Evolutionary conservation across 2,888 invertebrate genomes (phyloP).

Genomic region (Aspidiotus rigidus): DNA sequence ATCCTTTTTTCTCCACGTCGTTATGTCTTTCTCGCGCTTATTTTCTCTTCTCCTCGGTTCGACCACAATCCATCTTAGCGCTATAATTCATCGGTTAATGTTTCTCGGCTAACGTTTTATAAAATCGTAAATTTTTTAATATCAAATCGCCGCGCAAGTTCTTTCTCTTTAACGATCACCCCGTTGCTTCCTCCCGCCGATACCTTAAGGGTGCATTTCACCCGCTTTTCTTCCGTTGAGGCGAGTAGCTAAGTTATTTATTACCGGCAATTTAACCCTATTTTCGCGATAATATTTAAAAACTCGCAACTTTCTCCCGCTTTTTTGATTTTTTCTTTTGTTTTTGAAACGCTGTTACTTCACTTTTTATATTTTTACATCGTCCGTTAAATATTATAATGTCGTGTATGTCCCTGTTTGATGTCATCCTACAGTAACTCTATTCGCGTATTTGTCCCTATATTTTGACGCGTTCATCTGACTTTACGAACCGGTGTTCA

Average conservation of each 20-base stretch:
- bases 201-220: conserved; percentile 33
- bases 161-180: conserved; percentile 33
- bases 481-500: no score
- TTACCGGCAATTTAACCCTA: conserved; percentile 33
- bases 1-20: conserved; percentile 25
- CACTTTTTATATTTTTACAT: conserved; percentile 11
- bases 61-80: conserved; percentile 33
- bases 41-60: conserved; percentile 8
- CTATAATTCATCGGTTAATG: conserved; percentile 33
- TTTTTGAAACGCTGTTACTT: conserved; percentile 13
- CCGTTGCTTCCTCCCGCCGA: conserved; percentile 20
- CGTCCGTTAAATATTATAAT: conserved; percentile 14
- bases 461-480: no score
- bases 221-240: conserved; percentile 33
- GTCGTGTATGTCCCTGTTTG: conserved; percentile 16
- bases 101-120: conserved; percentile 33
- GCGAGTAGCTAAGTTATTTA: conserved; percentile 33
- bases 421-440: background rate
- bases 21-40: conserved; percentile 2
- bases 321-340: conserved; percentile 12
- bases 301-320: conserved; percentile 31
- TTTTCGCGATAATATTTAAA: conserved; percentile 33
- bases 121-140: conserved; percentile 33
- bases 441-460: no score
- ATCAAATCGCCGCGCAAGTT: conserved; percentile 33